Percentiles rank a stretch among this genome's conserved stretches.
These are phyloP conservation scores for Acleris cristana DNA, from an alignment of 2,888 invertebrate genomes.

Conservation along the genomic window DNA sequence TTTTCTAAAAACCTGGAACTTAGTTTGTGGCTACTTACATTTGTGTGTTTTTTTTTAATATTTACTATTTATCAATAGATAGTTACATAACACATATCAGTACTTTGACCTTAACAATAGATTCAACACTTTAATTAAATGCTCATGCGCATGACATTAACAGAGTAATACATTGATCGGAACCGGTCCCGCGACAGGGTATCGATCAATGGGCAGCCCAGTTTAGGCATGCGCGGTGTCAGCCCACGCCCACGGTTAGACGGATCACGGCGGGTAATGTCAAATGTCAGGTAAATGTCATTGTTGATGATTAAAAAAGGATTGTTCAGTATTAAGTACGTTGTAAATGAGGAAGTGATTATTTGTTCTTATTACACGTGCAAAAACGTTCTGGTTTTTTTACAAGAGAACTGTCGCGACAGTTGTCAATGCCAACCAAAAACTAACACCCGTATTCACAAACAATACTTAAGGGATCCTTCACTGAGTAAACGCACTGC, in stretches of 20 bases:
- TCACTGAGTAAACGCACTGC: too few species aligned
- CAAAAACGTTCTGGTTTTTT: too few species aligned
- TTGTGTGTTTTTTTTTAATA: too few species aligned
- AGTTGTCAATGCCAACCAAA: too few species aligned
- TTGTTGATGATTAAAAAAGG: constrained; percentile 35
- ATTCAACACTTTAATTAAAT: constrained; percentile 60
- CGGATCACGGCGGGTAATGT: constrained; percentile 71
- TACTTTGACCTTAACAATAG: constrained; percentile 20
- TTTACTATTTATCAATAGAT: not conserved
- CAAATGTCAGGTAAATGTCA: constrained; percentile 81
- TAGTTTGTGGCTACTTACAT: too few species aligned
- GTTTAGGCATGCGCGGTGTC: constrained; percentile 69
- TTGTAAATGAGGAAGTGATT: too few species aligned
- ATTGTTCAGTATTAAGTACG: too few species aligned
- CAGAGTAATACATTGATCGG: constrained; percentile 64
- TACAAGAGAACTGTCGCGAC: too few species aligned
- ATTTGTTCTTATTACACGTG: too few species aligned
- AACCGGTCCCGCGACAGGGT: constrained; percentile 61
- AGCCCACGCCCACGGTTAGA: constrained; percentile 77
- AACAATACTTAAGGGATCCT: too few species aligned
- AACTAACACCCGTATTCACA: too few species aligned
- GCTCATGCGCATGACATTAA: constrained; percentile 63
- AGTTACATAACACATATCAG: not conserved
- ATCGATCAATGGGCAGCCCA: constrained; percentile 62
- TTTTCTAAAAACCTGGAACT: too few species aligned